Percentiles rank a stretch among this genome's conserved stretches.
These are phyloP conservation scores for Mormyrus lacerda DNA, from an alignment of 2,113 vertebrate species.

Conservation along the genomic window DNA sequence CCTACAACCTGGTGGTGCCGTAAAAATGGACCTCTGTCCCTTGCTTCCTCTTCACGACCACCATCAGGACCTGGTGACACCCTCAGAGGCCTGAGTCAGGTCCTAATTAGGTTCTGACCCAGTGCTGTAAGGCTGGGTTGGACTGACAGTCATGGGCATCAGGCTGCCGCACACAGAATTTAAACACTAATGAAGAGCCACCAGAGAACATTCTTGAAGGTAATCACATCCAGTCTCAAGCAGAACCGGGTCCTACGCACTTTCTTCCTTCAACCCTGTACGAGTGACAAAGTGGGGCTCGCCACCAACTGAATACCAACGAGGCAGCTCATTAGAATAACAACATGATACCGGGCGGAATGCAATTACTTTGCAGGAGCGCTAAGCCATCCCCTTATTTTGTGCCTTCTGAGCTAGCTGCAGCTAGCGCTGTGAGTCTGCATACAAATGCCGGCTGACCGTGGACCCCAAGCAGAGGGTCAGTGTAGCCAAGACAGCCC, in stretches of 20 bases:
- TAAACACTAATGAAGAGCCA: conserved; percentile 22
- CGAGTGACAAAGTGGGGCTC: neutral
- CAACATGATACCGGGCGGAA: neutral
- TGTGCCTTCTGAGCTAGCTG: neutral
- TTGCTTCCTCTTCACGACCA: neutral
- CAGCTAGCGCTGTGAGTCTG: neutral
- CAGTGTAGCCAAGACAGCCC: neutral
- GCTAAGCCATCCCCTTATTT: conserved; percentile 1
- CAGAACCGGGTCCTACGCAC: neutral
- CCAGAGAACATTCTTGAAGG: neutral
- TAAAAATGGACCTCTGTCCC: neutral
- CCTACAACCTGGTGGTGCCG: neutral
- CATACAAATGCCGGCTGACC: neutral
- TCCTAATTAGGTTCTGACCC: neutral
- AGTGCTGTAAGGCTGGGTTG: neutral
- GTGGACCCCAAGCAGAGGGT: neutral
- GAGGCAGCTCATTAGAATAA: conserved; percentile 8
- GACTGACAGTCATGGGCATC: too few species aligned
- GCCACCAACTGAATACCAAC: neutral
- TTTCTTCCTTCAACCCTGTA: neutral
- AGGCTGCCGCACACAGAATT: conserved; percentile 2
- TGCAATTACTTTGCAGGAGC: conserved; percentile 6
- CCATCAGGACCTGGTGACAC: neutral
- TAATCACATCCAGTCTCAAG: neutral
- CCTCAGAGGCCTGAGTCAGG: neutral